These are phyloP conservation scores for Spondyliosoma cantharus DNA, from an alignment of 2,797 vertebrate genomes.

Conservation along the genomic window DNA sequence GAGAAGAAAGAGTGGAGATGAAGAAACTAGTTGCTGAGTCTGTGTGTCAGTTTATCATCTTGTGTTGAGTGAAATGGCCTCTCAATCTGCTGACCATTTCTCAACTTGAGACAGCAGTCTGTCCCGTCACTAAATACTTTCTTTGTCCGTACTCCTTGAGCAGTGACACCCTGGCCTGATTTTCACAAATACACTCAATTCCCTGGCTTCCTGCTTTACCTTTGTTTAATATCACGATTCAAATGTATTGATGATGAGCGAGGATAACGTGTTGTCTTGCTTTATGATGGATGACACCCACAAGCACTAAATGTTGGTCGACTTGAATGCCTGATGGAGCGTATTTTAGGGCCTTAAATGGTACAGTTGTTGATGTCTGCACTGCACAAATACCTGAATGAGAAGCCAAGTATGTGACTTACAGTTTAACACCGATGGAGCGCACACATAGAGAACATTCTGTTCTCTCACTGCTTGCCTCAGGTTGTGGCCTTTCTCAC, in stretches of 20 bases:
- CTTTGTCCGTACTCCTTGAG: conserved; percentile 24
- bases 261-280: neutral
- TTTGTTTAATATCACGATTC: conserved; percentile 19
- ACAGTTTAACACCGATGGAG: conserved; percentile 38
- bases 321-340: conserved; percentile 12
- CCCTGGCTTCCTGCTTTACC: neutral
- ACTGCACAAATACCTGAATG: conserved; percentile 53
- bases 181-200: neutral
- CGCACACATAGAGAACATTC: conserved; percentile 46
- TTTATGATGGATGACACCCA: conserved; percentile 25
- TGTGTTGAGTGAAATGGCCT: conserved; percentile 53
- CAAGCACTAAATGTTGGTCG: conserved; percentile 1
- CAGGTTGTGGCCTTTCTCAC: conserved; percentile 12
- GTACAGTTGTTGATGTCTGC: conserved; percentile 52
- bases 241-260: neutral
- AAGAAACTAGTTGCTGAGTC: conserved; percentile 53
- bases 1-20: conserved; percentile 57
- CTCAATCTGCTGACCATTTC: conserved; percentile 41
- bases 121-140: neutral
- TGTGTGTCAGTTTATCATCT: conserved; percentile 66
- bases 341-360: conserved; percentile 56
- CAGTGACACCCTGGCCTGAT: conserved; percentile 9
- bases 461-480: conserved; percentile 50
- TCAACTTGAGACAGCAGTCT: conserved; percentile 30
- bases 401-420: conserved; percentile 54